A percentile compares a stretch with the other conserved stretches of the same genome.
phyloP scores from a whole-genome alignment of 2,113 vertebrate species.

The Chascanopsetta lugubris region DNA sequence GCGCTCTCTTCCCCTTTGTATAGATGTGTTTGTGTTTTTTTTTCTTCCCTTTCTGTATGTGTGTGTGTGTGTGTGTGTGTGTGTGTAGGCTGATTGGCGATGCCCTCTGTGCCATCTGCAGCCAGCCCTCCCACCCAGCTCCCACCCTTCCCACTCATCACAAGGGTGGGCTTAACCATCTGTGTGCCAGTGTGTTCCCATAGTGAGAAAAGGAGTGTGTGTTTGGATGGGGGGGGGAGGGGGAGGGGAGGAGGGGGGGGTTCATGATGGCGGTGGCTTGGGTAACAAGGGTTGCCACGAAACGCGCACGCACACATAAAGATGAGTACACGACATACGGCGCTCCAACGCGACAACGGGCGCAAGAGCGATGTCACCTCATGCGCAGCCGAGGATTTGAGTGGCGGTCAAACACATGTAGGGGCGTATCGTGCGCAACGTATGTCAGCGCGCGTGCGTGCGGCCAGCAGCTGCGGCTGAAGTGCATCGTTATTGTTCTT shows the following conservation, averaged over 20 bases:
- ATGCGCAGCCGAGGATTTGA: not conserved
- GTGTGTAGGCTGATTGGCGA: constrained; percentile 76
- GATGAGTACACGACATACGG: constrained; percentile 31
- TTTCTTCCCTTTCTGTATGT: constrained; percentile 16
- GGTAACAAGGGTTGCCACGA: constrained; percentile 32
- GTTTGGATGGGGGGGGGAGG: not conserved
- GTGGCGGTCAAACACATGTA: not conserved
- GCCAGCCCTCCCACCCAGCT: constrained; percentile 58
- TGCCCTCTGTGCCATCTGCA: constrained; percentile 87
- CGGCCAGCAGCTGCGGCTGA: not conserved
- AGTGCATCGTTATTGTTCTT: not conserved
- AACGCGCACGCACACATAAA: constrained; percentile 9
- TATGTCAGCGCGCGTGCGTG: not conserved
- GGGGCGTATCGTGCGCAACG: not conserved
- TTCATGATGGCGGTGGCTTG: not conserved
- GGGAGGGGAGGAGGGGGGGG: constrained; percentile 2
- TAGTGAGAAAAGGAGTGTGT: constrained; percentile 64
- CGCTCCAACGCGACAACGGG: not conserved
- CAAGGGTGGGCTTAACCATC: constrained; percentile 86
- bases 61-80: constrained; percentile 25
- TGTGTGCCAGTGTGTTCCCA: constrained; percentile 83
- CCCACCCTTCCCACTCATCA: constrained; percentile 71
- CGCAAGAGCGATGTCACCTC: not conserved
- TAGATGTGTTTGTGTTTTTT: constrained; percentile 7
- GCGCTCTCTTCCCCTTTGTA: not conserved